phyloP scores from a whole-genome alignment of 1,140 invertebrate species.

The Drosophila leontia region DNA sequence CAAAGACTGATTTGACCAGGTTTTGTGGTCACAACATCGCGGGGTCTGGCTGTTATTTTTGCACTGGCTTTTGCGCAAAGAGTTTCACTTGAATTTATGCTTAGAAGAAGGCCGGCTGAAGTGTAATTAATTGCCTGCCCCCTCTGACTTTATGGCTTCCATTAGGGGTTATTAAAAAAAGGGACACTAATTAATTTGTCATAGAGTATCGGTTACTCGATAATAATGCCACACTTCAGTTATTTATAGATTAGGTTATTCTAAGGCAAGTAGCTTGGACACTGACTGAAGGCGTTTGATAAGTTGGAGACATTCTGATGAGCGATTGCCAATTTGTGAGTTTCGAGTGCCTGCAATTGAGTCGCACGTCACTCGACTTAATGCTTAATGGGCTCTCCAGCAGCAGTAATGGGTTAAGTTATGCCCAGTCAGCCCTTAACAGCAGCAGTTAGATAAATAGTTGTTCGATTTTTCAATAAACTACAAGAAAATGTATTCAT shows the following conservation, averaged over 20 bases:
- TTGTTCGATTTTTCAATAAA: not conserved
- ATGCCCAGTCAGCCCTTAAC: conserved; percentile 13
- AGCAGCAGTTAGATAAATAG: conserved; percentile 3
- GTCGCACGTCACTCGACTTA: conserved; percentile 37
- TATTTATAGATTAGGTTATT: not conserved
- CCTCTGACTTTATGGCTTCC: conserved; percentile 23
- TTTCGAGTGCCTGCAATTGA: conserved; percentile 38
- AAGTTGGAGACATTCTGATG: conserved; percentile 50
- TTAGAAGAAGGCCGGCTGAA: conserved; percentile 37
- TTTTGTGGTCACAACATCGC: conserved; percentile 30
- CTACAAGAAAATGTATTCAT: not conserved
- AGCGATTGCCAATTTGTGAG: conserved; percentile 64
- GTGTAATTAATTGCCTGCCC: conserved; percentile 15
- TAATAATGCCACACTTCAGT: not conserved
- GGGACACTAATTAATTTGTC: conserved; percentile 19
- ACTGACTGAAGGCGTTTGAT: conserved; percentile 60
- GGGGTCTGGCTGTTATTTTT: conserved; percentile 1
- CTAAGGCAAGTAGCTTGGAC: conserved; percentile 14
- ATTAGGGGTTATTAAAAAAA: conserved; percentile 31
- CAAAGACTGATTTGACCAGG: conserved; percentile 50
- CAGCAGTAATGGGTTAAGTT: conserved; percentile 28
- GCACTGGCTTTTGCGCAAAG: conserved; percentile 40
- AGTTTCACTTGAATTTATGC: conserved; percentile 49
- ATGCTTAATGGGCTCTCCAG: conserved; percentile 27
- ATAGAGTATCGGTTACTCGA: conserved; percentile 10